Conservation (phyloP, 2,797 vertebrate genomes). For the Ciconia nigra region DNA sequence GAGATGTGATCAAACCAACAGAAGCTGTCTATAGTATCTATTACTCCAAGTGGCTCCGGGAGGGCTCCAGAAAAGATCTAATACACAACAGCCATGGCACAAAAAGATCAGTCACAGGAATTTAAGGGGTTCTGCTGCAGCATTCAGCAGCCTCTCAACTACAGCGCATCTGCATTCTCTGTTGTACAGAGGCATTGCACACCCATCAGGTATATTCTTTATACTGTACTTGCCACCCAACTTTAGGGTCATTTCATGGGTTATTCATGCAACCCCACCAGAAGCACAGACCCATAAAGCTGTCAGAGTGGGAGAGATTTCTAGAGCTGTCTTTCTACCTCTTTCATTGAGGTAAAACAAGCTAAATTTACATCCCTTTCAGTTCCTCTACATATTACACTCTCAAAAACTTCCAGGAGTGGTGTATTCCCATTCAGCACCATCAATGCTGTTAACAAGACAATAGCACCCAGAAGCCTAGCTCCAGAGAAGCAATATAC, state of each 20-base stretch:
- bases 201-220: accelerated
- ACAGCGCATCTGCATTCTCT: background rate
- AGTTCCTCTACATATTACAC: background rate
- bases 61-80: background rate
- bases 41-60: background rate
- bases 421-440: background rate
- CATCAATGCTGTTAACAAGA: background rate
- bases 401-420: background rate
- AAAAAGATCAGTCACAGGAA: background rate
- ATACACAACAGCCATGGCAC: background rate
- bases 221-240: background rate
- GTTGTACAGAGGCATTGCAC: background rate
- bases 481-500: background rate
- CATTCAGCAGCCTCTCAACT: background rate
- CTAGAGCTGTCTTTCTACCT: background rate
- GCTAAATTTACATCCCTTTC: background rate
- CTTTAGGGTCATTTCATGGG: background rate
- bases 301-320: background rate
- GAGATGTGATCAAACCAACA: background rate
- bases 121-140: background rate
- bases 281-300: background rate
- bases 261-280: background rate
- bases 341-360: background rate
- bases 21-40: background rate
- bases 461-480: background rate